A percentile compares a stretch with the other conserved stretches of the same genome.
Conservation (phyloP, 1,140 invertebrate genomes). For the Drosophila willistoni region DNA sequence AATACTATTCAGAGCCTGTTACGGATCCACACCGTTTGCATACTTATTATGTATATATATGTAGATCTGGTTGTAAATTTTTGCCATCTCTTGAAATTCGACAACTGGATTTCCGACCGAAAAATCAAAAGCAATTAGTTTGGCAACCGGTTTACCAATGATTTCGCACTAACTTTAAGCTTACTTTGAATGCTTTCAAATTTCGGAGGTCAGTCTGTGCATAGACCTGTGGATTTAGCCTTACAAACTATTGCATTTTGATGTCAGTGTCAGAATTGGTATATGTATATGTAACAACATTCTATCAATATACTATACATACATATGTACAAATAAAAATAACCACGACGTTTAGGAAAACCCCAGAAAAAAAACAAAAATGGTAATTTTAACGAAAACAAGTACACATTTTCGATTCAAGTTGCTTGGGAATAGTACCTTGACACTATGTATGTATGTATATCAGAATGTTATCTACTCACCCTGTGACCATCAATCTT, state of each 20-base stretch:
- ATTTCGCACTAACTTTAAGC: conserved; percentile 43
- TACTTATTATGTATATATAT: background rate
- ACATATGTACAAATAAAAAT: no score
- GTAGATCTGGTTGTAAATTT: background rate
- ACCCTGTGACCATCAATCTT: conserved; percentile 91
- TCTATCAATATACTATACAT: background rate
- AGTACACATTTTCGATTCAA: no score
- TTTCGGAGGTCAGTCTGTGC: conserved; percentile 28
- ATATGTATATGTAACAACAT: background rate
- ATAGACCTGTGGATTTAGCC: background rate
- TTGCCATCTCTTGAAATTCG: conserved; percentile 31
- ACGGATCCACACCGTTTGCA: conserved; percentile 20
- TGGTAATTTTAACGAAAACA: background rate
- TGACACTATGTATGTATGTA: no score
- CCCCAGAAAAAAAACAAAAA: background rate
- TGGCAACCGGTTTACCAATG: conserved; percentile 53
- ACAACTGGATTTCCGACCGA: conserved; percentile 35
- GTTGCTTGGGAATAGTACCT: background rate
- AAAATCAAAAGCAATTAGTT: conserved; percentile 43
- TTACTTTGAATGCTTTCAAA: conserved; percentile 42
- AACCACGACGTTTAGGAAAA: no score
- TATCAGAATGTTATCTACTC: no score
- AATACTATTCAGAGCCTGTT: conserved; percentile 25
- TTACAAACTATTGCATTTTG: background rate
- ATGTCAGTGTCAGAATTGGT: conserved; percentile 4